phyloP scores from a whole-genome alignment of 2,797 vertebrate species.

The Malurus splendens region DNA sequence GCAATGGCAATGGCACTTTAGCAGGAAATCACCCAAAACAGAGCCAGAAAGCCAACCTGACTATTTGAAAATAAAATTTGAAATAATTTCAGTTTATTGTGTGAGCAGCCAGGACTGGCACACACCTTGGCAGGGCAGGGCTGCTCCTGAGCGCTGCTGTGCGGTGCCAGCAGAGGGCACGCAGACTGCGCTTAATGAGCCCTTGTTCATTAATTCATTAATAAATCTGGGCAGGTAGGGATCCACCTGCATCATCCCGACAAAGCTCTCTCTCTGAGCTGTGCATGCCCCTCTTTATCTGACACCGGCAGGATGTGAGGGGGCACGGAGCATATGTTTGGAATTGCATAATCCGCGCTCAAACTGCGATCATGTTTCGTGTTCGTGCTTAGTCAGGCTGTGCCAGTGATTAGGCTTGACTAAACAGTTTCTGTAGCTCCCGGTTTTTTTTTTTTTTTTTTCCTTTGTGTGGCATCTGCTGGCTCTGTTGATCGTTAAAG shows the following conservation, averaged over 20 bases:
- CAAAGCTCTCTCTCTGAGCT: neutral
- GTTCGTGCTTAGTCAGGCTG: slow-evolving; percentile 55
- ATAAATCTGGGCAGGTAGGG: neutral
- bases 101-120: neutral
- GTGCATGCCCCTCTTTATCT: neutral
- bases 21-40: neutral
- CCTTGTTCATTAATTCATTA: slow-evolving; percentile 17
- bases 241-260: neutral
- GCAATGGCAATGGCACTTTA: neutral
- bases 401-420: slow-evolving; percentile 46
- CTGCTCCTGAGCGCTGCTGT: no score
- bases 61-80: neutral
- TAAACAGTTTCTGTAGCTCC: slow-evolving; percentile 34
- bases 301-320: slow-evolving; percentile 6
- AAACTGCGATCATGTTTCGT: slow-evolving; percentile 11
- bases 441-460: neutral
- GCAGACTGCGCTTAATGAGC: neutral
- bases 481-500: slow-evolving; percentile 3
- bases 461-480: slow-evolving; percentile 28
- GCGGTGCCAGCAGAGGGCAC: slow-evolving; percentile 57
- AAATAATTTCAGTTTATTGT: neutral
- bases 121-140: neutral
- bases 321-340: slow-evolving; percentile 6
- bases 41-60: neutral
- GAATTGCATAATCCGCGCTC: slow-evolving; percentile 10